Percentiles rank a stretch among this genome's conserved stretches.
phyloP scores from a whole-genome alignment of 2,888 invertebrate species.

The Netelia inedita region DNA sequence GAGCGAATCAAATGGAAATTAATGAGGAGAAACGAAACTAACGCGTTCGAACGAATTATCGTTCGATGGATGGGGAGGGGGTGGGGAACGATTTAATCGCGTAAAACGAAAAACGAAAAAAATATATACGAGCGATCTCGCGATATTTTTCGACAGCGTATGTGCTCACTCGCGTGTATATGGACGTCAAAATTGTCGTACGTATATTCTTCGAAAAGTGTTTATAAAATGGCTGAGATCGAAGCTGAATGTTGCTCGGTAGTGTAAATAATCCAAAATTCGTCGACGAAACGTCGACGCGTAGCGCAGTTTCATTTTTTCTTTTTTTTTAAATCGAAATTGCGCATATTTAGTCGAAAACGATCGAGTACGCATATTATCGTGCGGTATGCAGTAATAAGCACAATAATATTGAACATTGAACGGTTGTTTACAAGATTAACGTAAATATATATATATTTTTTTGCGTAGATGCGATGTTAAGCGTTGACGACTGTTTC shows the following conservation, averaged over 20 bases:
- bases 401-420: conserved; percentile 72
- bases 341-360: conserved; percentile 14
- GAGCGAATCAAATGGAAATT: conserved; percentile 52
- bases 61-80: neutral
- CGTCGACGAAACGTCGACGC: neutral
- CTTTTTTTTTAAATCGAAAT: neutral
- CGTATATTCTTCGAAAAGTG: conserved; percentile 17
- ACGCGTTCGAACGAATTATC: neutral
- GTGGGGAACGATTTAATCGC: conserved; percentile 2
- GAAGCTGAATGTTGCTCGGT: conserved; percentile 3
- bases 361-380: conserved; percentile 20
- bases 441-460: conserved; percentile 37
- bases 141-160: neutral
- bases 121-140: neutral
- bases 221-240: conserved; percentile 11
- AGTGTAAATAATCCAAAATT: conserved; percentile 36
- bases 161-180: neutral
- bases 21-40: neutral
- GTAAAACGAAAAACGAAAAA: neutral
- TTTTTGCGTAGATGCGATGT: conserved; percentile 32
- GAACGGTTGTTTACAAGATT: conserved; percentile 56
- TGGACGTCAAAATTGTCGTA: neutral
- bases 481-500: conserved; percentile 29
- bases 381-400: conserved; percentile 60
- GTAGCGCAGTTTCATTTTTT: neutral